Base-by-base conservation (phyloP, 2,113 vertebrate species). In the Zosterops pallidus region DNA sequence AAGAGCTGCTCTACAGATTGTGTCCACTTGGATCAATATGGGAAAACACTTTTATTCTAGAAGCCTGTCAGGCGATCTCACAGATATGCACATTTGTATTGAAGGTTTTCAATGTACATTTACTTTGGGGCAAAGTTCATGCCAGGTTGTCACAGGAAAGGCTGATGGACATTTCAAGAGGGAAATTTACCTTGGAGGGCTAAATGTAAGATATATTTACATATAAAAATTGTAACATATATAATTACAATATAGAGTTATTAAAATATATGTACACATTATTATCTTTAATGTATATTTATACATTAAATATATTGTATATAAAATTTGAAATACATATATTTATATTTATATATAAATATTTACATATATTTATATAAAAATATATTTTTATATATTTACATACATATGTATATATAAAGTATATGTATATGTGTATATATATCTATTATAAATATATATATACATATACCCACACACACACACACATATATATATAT, bases 81-180 rank as follows among this genome's bases (percentile, higher is more conserved):
- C 1, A 28, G 26, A 6, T 17, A 19, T 0, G 7, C 3, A 8
- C 14, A 6, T 42, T 72, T 35, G 33, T 9, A 42, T 22, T 9
- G 3, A 18, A 33, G 13, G 47, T 28, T 52, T 53, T 53, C 17
- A 53, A 33, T 21, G 19, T 21, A 21, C 31, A 55, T 55, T 33
- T 55, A 24, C 49, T 62, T 1, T 33, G 29, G 29, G 49, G 35
- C 21, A 52, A 39, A 35, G 21, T 13, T 65, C 26, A 9, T 28
- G 49, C 10, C 49, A 76, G 41, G 11, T 10, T 46, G 49, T n/a
- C 44, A 69, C 41, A 35, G 25, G 20, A 55, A 68, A 72, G 26
- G 12, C 7, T 74, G 50, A 49, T 28, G 17, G 26, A 35, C 9
- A 6, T 65, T 70, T 39, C 15, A 33, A 60, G 39, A 62, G 11